phyloP scores from a whole-genome alignment of 2,113 vertebrate species.

The Rhadina sibilatrix region DNA sequence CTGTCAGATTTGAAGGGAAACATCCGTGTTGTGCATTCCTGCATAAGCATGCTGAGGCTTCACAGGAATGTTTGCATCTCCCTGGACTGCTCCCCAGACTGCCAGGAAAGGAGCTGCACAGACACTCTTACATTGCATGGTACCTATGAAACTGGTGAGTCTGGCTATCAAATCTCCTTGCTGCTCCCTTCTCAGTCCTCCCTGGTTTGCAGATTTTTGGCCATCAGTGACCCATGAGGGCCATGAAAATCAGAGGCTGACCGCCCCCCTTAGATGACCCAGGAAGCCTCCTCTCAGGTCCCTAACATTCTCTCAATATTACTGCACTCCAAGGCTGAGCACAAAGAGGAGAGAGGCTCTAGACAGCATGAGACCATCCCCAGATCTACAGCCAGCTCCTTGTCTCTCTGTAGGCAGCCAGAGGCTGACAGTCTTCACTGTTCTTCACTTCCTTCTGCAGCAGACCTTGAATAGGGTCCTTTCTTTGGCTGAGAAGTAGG shows the following conservation, averaged over 20 bases:
- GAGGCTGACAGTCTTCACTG: neutral
- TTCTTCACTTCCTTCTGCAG: neutral
- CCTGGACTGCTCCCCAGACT: rapidly evolving
- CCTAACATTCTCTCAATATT: neutral
- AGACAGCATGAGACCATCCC: neutral
- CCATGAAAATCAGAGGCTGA: neutral
- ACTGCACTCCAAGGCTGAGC: neutral
- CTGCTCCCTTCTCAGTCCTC: neutral
- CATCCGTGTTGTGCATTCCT: neutral
- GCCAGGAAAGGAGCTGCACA: neutral
- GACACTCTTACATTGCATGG: neutral
- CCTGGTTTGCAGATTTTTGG: neutral
- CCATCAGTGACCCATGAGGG: rapidly evolving
- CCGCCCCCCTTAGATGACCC: neutral
- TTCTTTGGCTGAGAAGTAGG: neutral
- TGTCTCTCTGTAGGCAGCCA: neutral
- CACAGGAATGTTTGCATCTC: neutral
- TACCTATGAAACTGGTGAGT: neutral
- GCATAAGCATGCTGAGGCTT: neutral
- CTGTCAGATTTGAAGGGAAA: constrained; percentile 17
- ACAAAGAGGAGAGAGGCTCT: neutral
- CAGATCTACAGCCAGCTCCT: neutral
- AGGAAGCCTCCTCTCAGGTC: neutral
- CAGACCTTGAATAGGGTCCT: neutral
- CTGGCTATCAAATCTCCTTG: neutral